A percentile compares a stretch with the other conserved stretches of the same genome.
Conservation (phyloP, 2,888 invertebrate genomes). For the Dicyrtoma fusca region DNA sequence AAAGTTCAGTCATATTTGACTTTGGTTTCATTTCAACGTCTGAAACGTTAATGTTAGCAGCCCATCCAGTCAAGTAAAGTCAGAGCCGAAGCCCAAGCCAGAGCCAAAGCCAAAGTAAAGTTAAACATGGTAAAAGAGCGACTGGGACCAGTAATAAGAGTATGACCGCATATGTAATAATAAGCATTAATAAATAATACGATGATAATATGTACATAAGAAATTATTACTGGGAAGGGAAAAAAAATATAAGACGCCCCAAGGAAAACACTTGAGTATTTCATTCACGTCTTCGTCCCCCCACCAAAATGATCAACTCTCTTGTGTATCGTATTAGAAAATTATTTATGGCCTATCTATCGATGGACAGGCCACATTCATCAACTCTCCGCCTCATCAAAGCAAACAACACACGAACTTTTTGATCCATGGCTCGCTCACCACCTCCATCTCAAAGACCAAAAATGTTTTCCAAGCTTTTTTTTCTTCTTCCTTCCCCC, state of each 20-base stretch:
- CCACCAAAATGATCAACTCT: constrained; percentile 39
- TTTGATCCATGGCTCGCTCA: constrained; percentile 27
- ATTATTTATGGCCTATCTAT: constrained; percentile 43
- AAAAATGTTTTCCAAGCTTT: neutral
- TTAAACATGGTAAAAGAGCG: too few species aligned
- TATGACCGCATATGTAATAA: neutral
- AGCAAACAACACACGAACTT: constrained; percentile 43
- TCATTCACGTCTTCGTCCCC: constrained; percentile 37
- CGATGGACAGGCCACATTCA: constrained; percentile 41
- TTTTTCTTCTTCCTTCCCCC: neutral
- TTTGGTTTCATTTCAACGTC: neutral
- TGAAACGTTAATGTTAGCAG: neutral
- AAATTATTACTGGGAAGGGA: neutral
- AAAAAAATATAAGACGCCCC: constrained; percentile 24
- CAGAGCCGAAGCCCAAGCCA: too few species aligned
- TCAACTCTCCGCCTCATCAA: constrained; percentile 44
- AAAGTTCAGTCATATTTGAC: constrained; percentile 6
- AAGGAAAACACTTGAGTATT: constrained; percentile 39
- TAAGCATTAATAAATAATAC: constrained; percentile 19
- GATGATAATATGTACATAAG: neutral
- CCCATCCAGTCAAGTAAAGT: neutral
- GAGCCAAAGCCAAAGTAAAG: too few species aligned
- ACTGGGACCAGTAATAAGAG: too few species aligned
- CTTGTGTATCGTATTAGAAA: constrained; percentile 40
- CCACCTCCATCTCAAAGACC: constrained; percentile 24